These are phyloP conservation scores for Falco biarmicus DNA, from an alignment of 2,797 vertebrate genomes.

Conservation along the genomic window DNA sequence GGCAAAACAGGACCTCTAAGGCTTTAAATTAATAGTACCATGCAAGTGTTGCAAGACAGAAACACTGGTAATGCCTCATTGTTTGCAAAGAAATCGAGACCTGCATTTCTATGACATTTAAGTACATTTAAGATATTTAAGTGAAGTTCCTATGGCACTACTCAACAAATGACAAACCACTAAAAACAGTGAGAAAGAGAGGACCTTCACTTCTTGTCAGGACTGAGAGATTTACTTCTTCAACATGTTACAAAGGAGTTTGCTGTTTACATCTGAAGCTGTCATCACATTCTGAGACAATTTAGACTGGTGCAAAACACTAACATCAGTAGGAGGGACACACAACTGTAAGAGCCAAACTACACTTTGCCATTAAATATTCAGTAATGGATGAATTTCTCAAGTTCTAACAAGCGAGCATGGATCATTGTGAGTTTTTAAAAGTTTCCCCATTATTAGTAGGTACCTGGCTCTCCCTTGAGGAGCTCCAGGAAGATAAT, in stretches of 20 bases:
- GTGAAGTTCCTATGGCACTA: neutral
- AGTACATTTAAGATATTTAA: too few species aligned
- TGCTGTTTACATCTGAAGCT: neutral
- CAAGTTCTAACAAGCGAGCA: neutral
- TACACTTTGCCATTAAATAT: neutral
- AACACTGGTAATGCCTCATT: neutral
- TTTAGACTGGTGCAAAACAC: neutral
- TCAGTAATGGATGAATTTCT: neutral
- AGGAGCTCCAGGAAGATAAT: neutral
- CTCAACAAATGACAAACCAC: neutral
- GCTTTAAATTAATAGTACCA: fast-evolving
- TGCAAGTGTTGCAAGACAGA: neutral
- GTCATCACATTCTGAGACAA: neutral
- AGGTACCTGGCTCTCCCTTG: neutral
- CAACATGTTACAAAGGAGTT: neutral
- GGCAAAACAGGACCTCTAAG: neutral
- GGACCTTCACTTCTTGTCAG: neutral
- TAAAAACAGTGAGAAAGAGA: neutral
- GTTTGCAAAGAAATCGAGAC: neutral
- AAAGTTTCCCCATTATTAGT: neutral
- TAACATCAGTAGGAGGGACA: neutral
- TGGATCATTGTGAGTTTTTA: neutral
- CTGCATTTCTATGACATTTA: neutral
- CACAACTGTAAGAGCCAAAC: neutral
- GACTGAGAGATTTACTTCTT: neutral